Evolutionary conservation across 2,797 vertebrate species (phyloP).

Genomic region (Lemur catta): DNA sequence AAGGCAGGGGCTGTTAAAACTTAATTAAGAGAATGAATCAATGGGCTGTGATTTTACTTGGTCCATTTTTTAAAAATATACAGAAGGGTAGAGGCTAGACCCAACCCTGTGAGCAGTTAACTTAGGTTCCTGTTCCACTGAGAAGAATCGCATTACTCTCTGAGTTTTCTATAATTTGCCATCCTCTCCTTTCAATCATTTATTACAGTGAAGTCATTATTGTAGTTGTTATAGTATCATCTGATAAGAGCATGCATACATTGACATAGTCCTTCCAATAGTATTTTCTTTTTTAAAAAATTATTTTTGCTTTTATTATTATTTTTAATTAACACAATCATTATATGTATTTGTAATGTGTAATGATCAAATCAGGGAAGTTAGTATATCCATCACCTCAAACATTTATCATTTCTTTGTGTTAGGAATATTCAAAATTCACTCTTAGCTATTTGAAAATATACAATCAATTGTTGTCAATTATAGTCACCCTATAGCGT

Average conservation of each 20-base stretch:
- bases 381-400: too few species aligned
- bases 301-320: too few species aligned
- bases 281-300: neutral
- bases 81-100: neutral
- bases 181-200: neutral
- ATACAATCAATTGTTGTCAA: too few species aligned
- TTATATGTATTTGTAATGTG: too few species aligned
- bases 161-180: neutral
- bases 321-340: too few species aligned
- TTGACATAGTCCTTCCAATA: neutral
- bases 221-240: neutral
- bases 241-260: neutral
- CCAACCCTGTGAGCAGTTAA: neutral
- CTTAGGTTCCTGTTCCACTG: neutral
- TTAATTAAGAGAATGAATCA: neutral
- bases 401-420: too few species aligned
- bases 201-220: neutral
- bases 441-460: too few species aligned
- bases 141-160: slow-evolving; percentile 1
- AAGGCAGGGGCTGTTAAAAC: neutral
- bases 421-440: too few species aligned
- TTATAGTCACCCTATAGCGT: too few species aligned
- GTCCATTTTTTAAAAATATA: neutral
- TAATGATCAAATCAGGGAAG: too few species aligned
- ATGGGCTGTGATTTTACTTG: neutral